Base-by-base conservation (phyloP, 2,113 vertebrate genomes). In the Serilophus lunatus region DNA sequence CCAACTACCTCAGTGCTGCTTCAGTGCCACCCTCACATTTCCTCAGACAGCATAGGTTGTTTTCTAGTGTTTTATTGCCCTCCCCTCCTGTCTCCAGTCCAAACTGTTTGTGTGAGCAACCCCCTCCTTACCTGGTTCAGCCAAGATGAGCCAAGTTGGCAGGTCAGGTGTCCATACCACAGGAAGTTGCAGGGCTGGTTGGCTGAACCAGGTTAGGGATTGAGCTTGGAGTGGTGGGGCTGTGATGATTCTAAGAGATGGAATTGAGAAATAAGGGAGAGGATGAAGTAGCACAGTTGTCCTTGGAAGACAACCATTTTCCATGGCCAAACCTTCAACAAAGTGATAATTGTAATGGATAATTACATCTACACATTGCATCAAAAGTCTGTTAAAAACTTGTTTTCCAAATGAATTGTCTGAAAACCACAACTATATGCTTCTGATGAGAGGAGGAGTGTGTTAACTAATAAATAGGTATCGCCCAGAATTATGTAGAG, bases 341-440 rank as follows among this genome's bases (percentile, higher is more conserved):
- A 66, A 56, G 36, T 3, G 3, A 1, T 45, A 26, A 36, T 82
- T 35, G 20, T 6, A 33, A 35, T 38, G 36, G 31, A 35, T 72
- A 70, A 29, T 13, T 71, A 69, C 5, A 72, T 64, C 31, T 40
- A 9, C 9, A 5, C 0, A 0, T 63, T 38, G 22, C 28, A 17
- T 92, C 23, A 76, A 66, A 86, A 51, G 29, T 49, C 13, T 42
- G 12, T 56, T 25, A 28, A 60, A 57, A 88, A 18, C 50, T 47
- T 71, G 14, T 47, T 81, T 74, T 64, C 36, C 60, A 33, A 29
- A 5, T 10, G 3, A 78, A 22, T 78, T 63, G 13, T 42, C 33
- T 65, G n/a, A 82, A 42, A 11, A 19, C 8, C 33, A 51, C 20
- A 44, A 31, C 36, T n/a, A 8, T 66, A 56, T 87, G 28, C 28